These are phyloP conservation scores for Malachius bipustulatus DNA, from an alignment of 2,888 invertebrate species.

Conservation along the genomic window DNA sequence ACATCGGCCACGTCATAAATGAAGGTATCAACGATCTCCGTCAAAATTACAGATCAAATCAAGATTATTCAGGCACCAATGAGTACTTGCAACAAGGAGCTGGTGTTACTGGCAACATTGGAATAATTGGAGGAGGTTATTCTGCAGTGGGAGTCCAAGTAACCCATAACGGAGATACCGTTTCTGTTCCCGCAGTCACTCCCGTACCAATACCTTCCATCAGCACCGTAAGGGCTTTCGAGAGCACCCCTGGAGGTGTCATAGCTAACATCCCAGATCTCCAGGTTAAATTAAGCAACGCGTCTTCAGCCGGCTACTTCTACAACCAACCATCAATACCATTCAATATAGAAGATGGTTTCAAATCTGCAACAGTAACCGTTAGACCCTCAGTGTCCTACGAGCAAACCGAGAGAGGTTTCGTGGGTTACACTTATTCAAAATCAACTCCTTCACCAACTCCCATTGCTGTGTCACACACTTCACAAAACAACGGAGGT, in stretches of 20 bases:
- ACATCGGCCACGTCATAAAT: too few species aligned
- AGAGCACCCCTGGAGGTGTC: conserved; percentile 28
- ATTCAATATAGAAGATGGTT: too few species aligned
- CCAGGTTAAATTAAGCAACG: conserved; percentile 27
- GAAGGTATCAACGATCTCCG: too few species aligned
- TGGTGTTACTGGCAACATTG: conserved; percentile 23
- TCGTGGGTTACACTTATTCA: too few species aligned
- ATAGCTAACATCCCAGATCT: conserved; percentile 31
- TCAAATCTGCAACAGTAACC: too few species aligned
- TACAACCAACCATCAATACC: conserved; percentile 28
- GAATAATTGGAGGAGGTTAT: conserved; percentile 30
- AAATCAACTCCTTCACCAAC: too few species aligned
- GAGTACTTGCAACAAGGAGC: too few species aligned
- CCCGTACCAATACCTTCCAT: conserved; percentile 27
- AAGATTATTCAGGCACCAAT: too few species aligned
- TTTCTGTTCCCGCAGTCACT: conserved; percentile 24
- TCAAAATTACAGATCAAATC: too few species aligned
- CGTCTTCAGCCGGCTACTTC: conserved; percentile 28
- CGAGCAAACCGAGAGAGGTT: too few species aligned
- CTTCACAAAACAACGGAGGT: background rate
- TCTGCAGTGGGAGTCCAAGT: conserved; percentile 29
- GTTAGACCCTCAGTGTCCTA: too few species aligned
- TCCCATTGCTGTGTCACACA: too few species aligned
- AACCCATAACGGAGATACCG: conserved; percentile 21
- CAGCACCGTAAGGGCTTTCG: conserved; percentile 22